These are phyloP conservation scores for Ctenopoma kingsleyae DNA, from an alignment of 2,797 vertebrate species.

Conservation along the genomic window DNA sequence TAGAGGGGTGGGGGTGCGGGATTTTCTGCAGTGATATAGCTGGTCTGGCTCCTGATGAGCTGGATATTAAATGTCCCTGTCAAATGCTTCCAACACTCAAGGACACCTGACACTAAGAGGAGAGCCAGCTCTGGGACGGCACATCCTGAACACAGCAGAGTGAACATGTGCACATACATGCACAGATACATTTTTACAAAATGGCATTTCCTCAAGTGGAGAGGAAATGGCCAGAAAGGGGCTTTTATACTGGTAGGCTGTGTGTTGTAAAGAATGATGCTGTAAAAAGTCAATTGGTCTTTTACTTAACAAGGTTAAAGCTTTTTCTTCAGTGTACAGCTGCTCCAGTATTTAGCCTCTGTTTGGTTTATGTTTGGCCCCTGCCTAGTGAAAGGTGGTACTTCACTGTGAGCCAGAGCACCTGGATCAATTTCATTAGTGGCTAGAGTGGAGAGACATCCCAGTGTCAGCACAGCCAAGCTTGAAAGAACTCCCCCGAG, in stretches of 20 bases:
- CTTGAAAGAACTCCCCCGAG: slow-evolving; percentile 77
- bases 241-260: slow-evolving; percentile 1
- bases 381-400: slow-evolving; percentile 79
- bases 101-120: slow-evolving; percentile 87
- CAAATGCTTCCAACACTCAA: slow-evolving; percentile 92
- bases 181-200: slow-evolving; percentile 8
- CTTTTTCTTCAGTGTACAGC: slow-evolving; percentile 39
- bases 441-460: slow-evolving; percentile 85
- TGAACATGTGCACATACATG: slow-evolving; percentile 15
- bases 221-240: not conserved
- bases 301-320: slow-evolving; percentile 54
- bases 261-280: slow-evolving; percentile 30
- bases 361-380: slow-evolving; percentile 64
- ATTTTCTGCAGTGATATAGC: slow-evolving; percentile 90
- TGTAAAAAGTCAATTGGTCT: slow-evolving; percentile 41
- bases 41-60: slow-evolving; percentile 87
- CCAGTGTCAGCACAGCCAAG: slow-evolving; percentile 83
- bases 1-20: slow-evolving; percentile 30
- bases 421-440: slow-evolving; percentile 94
- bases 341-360: slow-evolving; percentile 59
- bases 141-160: slow-evolving; percentile 49
- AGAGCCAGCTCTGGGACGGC: slow-evolving; percentile 68
- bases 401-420: slow-evolving; percentile 87
- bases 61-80: slow-evolving; percentile 94
- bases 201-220: slow-evolving; percentile 8